Base-by-base conservation (phyloP, 1,140 invertebrate species). In the Globodera ellingtonae region DNA sequence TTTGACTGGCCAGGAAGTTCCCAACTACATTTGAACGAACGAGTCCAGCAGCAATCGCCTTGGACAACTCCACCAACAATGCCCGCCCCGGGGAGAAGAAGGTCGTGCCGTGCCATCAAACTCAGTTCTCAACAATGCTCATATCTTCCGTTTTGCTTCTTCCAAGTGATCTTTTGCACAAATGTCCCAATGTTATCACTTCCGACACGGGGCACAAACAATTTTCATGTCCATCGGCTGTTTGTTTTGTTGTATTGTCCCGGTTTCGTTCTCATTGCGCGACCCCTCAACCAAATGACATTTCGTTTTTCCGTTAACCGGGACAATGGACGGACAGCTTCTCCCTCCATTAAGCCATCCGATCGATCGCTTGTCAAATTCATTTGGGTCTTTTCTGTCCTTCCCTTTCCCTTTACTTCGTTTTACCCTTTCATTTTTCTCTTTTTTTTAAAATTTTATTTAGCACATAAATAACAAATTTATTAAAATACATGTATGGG, bases 1-100 rank as follows among this genome's bases (percentile, higher is more conserved):
- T 89, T 91, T 99, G 88, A 99, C 97, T 80, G 97, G 97, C 79
- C 97, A 99, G 91, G 97, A 99, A 91, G 95, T 95, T 89, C 97
- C 97, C 85, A 94, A 98, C 91, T 99, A 98, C 91, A 98, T 99
- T 84, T 93, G 85, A 90, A 6, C 18, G 56, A 18, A 15, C 56
- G 35, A 35, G 35, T 35, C 35, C 35, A 35, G 35, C 35, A 35
- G 3, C 35, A 35, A 35, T 3, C 1, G 35, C 35, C 35, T 35
- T 35, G 35, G 35, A 2, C 35, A 35, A 35, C 35, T 35, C 35
- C 35, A 35, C 56, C 56, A 18, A 7, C 7, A 52, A 52, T 52
- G 3, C 18, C 56, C 56, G 6, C 13, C 56, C 56, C 56, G 6
- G 6, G 52, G 52, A 4, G 6, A 10, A 15, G 15, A 52, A 10